These are phyloP conservation scores for Grapholita molesta DNA, from an alignment of 1,140 invertebrate species.

Conservation along the genomic window DNA sequence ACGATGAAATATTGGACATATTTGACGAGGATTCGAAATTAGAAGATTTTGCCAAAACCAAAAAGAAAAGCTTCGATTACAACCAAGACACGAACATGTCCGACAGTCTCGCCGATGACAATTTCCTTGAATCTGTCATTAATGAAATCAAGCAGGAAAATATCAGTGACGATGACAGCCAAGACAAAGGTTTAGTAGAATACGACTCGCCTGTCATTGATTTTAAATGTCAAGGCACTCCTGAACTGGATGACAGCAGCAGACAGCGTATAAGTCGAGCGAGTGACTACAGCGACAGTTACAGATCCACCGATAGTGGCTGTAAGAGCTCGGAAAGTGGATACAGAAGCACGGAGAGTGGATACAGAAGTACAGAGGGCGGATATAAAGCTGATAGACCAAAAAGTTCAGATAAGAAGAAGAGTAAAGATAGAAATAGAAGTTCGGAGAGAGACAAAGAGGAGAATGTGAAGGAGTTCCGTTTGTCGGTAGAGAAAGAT, in stretches of 20 bases:
- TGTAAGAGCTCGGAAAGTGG: constrained; percentile 51
- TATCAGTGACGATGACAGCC: constrained; percentile 52
- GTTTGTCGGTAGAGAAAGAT: constrained; percentile 53
- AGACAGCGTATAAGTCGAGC: constrained; percentile 30
- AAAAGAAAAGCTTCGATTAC: constrained; percentile 41
- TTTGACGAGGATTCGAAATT: constrained; percentile 49
- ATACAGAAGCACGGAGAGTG: constrained; percentile 46
- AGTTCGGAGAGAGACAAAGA: constrained; percentile 21
- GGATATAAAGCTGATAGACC: constrained; percentile 21
- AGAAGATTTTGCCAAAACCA: constrained; percentile 43
- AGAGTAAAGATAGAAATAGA: constrained; percentile 19
- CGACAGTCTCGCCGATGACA: constrained; percentile 56
- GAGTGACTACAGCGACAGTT: constrained; percentile 33
- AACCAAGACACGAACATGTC: constrained; percentile 40
- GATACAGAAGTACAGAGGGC: no score
- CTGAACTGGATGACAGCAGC: constrained; percentile 51
- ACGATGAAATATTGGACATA: constrained; percentile 60
- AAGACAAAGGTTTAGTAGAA: constrained; percentile 64
- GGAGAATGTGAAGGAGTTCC: constrained; percentile 38
- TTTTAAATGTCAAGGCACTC: constrained; percentile 45
- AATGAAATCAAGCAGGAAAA: constrained; percentile 65
- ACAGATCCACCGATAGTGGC: constrained; percentile 40
- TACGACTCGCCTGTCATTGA: constrained; percentile 64
- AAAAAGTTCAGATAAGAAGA: constrained; percentile 45
- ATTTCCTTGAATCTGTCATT: constrained; percentile 67